Conservation (phyloP, 2,888 invertebrate genomes). For the Blomia tropicalis region DNA sequence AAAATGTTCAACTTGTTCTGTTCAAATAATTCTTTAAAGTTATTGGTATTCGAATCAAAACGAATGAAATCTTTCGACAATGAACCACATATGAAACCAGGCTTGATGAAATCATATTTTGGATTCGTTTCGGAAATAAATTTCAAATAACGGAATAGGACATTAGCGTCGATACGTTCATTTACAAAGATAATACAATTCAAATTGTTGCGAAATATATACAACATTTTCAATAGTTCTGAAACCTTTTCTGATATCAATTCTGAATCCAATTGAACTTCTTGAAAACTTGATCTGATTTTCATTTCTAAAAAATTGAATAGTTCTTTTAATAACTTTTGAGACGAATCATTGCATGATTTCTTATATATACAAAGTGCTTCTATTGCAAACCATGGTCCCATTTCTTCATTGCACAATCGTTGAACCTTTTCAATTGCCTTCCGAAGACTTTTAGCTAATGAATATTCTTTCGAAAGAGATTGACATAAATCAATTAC, state of each 20-base stretch:
- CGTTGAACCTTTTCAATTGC: background rate
- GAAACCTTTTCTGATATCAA: background rate
- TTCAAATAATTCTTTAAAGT: conserved; percentile 22
- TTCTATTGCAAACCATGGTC: background rate
- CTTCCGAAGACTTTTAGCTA: background rate
- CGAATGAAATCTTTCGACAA: background rate
- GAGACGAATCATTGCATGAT: background rate
- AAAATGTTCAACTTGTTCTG: conserved; percentile 27
- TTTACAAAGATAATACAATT: background rate
- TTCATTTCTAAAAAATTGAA: background rate
- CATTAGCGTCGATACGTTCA: conserved; percentile 8
- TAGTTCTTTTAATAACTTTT: background rate
- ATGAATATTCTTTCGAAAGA: too few species aligned
- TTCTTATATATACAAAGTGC: background rate
- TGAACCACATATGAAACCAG: conserved; percentile 13
- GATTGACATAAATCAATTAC: background rate
- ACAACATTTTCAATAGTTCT: background rate
- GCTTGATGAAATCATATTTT: background rate
- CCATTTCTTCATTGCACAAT: background rate
- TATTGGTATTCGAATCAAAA: background rate
- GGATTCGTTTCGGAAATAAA: background rate
- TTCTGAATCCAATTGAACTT: background rate
- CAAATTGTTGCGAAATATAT: background rate
- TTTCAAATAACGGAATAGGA: background rate
- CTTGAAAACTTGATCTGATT: background rate